These are phyloP conservation scores for Parazoanthus swiftii DNA, from an alignment of 92 coral and sea anemone species.

Conservation along the genomic window DNA sequence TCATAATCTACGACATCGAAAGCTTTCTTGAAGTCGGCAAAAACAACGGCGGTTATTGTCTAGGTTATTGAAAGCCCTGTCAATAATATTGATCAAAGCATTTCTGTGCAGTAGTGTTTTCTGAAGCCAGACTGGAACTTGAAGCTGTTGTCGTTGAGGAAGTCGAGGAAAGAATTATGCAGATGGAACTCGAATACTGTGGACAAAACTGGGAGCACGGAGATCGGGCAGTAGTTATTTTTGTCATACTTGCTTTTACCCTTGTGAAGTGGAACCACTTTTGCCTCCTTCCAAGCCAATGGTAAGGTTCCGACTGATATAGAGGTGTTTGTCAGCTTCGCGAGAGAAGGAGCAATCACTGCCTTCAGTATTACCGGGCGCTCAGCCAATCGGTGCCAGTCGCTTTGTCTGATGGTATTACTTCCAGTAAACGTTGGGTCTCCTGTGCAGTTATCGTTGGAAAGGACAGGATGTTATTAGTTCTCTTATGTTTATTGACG, in stretches of 20 bases:
- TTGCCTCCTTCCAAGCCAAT: constrained; percentile 44
- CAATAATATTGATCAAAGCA: constrained; percentile 37
- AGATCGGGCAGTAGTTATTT: constrained; percentile 45
- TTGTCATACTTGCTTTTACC: constrained; percentile 19
- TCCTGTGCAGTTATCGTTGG: constrained; percentile 18
- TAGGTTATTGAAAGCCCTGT: constrained; percentile 3
- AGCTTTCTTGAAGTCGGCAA: constrained; percentile 45
- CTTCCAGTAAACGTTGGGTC: constrained; percentile 16
- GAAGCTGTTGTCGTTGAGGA: constrained; percentile 34
- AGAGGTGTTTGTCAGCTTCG: constrained; percentile 35
- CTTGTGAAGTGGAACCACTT: constrained; percentile 43
- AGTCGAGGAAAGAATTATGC: constrained; percentile 4
- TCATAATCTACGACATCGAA: constrained; percentile 36
- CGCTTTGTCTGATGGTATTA: constrained; percentile 39
- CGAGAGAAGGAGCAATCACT: constrained; percentile 43
- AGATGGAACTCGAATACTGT: constrained; percentile 36
- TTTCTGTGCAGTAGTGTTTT: constrained; percentile 27
- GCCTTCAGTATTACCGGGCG: constrained; percentile 31
- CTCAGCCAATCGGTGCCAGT: constrained; percentile 39
- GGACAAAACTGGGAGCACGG: constrained; percentile 35
- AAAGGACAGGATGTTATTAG: constrained; percentile 5
- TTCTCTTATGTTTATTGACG: constrained; percentile 20
- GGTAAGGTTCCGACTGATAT: constrained; percentile 43
- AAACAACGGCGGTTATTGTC: not conserved
- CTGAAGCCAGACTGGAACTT: constrained; percentile 39